phyloP scores from a whole-genome alignment of 2,797 vertebrate species.

The Falco cherrug region DNA sequence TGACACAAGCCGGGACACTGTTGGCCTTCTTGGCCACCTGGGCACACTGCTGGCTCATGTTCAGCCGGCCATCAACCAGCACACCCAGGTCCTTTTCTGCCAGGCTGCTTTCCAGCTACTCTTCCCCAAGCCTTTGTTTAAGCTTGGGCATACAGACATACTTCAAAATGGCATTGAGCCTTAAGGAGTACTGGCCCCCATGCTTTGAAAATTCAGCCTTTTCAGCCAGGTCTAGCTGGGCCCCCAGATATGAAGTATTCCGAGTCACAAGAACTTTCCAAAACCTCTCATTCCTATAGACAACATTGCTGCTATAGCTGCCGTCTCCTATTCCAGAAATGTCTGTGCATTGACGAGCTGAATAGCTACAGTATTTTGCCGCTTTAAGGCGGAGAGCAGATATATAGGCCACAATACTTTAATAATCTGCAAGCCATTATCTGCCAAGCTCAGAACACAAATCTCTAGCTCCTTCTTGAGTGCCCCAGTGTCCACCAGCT shows the following conservation, averaged over 20 bases:
- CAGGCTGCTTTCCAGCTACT: not conserved
- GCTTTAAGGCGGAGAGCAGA: not conserved
- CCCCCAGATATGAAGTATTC: not conserved
- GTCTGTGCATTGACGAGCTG: not conserved
- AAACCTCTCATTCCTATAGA: not conserved
- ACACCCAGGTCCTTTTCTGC: too few relatives aligned
- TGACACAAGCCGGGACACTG: too few relatives aligned
- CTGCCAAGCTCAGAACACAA: not conserved
- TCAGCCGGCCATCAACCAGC: too few relatives aligned
- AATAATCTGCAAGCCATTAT: not conserved
- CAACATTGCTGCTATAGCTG: not conserved
- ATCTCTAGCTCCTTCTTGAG: not conserved
- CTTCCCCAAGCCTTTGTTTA: not conserved
- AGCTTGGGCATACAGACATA: not conserved
- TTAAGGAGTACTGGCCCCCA: not conserved
- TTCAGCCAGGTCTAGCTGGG: not conserved
- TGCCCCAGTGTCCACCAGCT: not conserved
- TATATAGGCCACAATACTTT: fast-evolving
- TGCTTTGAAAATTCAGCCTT: not conserved
- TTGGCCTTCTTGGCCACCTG: too few relatives aligned
- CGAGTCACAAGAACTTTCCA: not conserved
- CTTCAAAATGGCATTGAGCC: not conserved
- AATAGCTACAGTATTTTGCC: not conserved
- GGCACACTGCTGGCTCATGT: too few relatives aligned
- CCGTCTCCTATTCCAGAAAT: not conserved